Base-by-base conservation (phyloP, 2,888 invertebrate species). In the Phymatocera aterrima region DNA sequence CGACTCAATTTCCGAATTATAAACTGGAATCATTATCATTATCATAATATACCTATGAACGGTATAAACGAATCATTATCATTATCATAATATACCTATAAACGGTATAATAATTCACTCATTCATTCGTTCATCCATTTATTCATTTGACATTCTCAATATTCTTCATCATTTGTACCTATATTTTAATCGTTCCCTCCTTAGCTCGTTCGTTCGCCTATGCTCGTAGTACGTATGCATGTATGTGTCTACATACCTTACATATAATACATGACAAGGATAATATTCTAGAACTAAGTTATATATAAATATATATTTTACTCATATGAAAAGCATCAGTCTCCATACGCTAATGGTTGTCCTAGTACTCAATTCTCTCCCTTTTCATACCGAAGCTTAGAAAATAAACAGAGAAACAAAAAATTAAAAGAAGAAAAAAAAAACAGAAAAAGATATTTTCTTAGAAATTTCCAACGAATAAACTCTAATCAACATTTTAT, bases 251-350 rank as follows among this genome's bases (percentile, higher is more conserved):
- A 18, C 18, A 61, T 70, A 54, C 85, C 85, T 87, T 88, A 87
- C 86, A 83, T 87, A 85, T 83, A 85, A 79, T 81, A 85, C 85
- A 85, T 84, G 87, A 84, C 81, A 85, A 85, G 85, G 86, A 83
- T 79, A 84, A 86, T 88, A 88, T 85, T 84, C 88, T 89, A 89
- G 87, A 87, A 88, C 79, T 79, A 78, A 77, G 75, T 75, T 78
- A 80, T 88, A 87, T 87, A 89, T 87, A 89, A 89, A 90, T 90
- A 90, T 90, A 90, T 90, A 90, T 90, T 89, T 90, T 85, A 89
- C 89, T 87, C 89, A 89, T 90, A 90, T 90, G 90, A 90, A 90
- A 90, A 89, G 89, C 90, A 85, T 90, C 90, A 90, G 90, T 90
- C 90, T 89, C 89, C 86, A 87, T 84, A 83, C 87, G 87, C 87